A percentile compares a stretch with the other conserved stretches of the same genome.
Evolutionary conservation across 1,140 invertebrate species (phyloP).

Genomic region (Drosophila watanabei): DNA sequence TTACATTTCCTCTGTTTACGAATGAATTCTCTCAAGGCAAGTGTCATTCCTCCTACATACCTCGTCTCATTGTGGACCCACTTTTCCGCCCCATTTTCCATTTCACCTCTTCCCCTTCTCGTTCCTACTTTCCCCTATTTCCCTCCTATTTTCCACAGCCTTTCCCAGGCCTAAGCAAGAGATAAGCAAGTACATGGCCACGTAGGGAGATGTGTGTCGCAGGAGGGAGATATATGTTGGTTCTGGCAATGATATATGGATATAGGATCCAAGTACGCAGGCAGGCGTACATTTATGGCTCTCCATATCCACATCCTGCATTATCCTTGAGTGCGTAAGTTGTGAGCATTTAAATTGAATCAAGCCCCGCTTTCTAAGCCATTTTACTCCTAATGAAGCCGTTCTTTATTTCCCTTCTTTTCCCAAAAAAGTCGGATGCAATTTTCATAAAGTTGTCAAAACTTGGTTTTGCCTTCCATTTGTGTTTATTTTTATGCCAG

Average conservation of each 20-base stretch:
- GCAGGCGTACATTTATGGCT: conserved; percentile 10
- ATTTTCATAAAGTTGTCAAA: conserved; percentile 42
- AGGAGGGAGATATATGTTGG: too few relatives aligned
- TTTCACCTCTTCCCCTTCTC: not conserved
- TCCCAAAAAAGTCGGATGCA: conserved; percentile 3
- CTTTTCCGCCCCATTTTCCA: not conserved
- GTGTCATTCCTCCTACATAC: not conserved
- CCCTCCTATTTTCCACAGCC: not conserved
- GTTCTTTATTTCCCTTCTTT: conserved; percentile 10
- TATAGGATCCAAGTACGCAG: not conserved
- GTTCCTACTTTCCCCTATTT: not conserved
- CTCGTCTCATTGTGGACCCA: not conserved
- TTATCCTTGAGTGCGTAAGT: conserved; percentile 1
- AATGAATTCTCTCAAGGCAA: not conserved
- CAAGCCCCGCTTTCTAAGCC: not conserved
- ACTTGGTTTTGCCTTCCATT: conserved; percentile 26
- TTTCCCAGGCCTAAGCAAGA: not conserved
- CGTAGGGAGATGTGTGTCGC: too few relatives aligned
- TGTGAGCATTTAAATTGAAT: conserved; percentile 3
- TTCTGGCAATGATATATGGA: conserved; percentile 6
- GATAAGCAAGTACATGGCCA: too few relatives aligned
- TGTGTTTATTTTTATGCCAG: conserved; percentile 32
- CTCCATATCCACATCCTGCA: not conserved
- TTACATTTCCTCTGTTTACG: not conserved
- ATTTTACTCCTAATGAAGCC: conserved; percentile 26